Percentiles rank a stretch among this genome's conserved stretches.
These are phyloP conservation scores for Carassius auratus DNA, from an alignment of 2,113 vertebrate species.

Conservation along the genomic window DNA sequence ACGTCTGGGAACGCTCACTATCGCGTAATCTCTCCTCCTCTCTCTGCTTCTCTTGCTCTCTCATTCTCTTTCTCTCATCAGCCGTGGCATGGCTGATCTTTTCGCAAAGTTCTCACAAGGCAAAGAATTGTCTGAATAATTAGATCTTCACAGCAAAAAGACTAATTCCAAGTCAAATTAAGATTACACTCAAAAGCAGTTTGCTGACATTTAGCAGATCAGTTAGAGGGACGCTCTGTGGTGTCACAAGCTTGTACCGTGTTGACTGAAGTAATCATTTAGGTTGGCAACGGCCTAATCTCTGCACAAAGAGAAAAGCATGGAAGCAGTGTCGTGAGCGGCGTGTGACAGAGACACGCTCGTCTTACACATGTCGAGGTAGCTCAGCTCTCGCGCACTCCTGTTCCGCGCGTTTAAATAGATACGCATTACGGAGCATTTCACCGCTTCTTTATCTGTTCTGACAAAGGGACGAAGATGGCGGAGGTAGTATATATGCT, in stretches of 20 bases:
- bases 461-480: slow-evolving; percentile 48
- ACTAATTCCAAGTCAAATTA: slow-evolving; percentile 81
- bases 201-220: slow-evolving; percentile 83
- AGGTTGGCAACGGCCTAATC: slow-evolving; percentile 64
- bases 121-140: slow-evolving; percentile 79
- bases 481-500: slow-evolving; percentile 10
- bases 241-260: slow-evolving; percentile 71
- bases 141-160: slow-evolving; percentile 72
- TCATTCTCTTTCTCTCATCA: slow-evolving; percentile 63
- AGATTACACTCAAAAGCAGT: slow-evolving; percentile 78
- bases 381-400: slow-evolving; percentile 25
- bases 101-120: slow-evolving; percentile 71
- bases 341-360: slow-evolving; percentile 45
- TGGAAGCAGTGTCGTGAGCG: slow-evolving; percentile 37
- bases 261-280: slow-evolving; percentile 77
- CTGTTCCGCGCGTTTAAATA: slow-evolving; percentile 36
- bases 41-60: slow-evolving; percentile 41
- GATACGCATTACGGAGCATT: slow-evolving; percentile 27
- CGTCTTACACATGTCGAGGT: slow-evolving; percentile 53
- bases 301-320: slow-evolving; percentile 61
- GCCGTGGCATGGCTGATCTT: slow-evolving; percentile 68
- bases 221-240: slow-evolving; percentile 69
- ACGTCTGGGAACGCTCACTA: slow-evolving; percentile 69
- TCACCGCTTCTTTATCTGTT: slow-evolving; percentile 42
- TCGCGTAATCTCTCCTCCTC: slow-evolving; percentile 47